Percentiles rank a stretch among this genome's conserved stretches.
phyloP scores from a whole-genome alignment of 2,797 vertebrate genomes.

The Pangasius djambal region DNA sequence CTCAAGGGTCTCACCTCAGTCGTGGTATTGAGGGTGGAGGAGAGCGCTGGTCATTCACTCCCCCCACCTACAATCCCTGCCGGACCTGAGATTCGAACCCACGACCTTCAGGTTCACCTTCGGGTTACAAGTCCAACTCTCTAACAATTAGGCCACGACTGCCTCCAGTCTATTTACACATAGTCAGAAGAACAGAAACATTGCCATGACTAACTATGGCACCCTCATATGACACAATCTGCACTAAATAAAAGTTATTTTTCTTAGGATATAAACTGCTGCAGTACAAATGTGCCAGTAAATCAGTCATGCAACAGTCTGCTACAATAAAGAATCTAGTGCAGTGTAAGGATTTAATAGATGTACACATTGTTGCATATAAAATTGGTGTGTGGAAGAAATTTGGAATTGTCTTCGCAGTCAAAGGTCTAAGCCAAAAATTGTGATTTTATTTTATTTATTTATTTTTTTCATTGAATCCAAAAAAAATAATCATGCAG shows the following conservation, averaged over 20 bases:
- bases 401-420: neutral
- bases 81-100: too few relatives aligned
- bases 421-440: neutral
- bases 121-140: too few relatives aligned
- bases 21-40: too few relatives aligned
- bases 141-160: too few relatives aligned
- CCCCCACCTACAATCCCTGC: too few relatives aligned
- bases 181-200: neutral
- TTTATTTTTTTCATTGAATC: neutral
- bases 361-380: neutral
- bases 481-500: neutral
- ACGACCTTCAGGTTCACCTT: too few relatives aligned
- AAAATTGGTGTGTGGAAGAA: neutral
- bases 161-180: too few relatives aligned
- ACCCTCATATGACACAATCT: neutral
- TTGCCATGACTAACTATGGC: neutral
- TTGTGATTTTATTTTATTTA: too few relatives aligned
- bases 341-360: neutral
- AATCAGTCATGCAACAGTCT: neutral
- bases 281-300: neutral
- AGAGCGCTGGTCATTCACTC: too few relatives aligned
- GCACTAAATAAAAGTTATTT: neutral
- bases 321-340: neutral
- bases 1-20: too few relatives aligned
- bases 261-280: neutral